Evolutionary conservation across 2,888 invertebrate species (phyloP).

Genomic region (Tenthredo mesomela): DNA sequence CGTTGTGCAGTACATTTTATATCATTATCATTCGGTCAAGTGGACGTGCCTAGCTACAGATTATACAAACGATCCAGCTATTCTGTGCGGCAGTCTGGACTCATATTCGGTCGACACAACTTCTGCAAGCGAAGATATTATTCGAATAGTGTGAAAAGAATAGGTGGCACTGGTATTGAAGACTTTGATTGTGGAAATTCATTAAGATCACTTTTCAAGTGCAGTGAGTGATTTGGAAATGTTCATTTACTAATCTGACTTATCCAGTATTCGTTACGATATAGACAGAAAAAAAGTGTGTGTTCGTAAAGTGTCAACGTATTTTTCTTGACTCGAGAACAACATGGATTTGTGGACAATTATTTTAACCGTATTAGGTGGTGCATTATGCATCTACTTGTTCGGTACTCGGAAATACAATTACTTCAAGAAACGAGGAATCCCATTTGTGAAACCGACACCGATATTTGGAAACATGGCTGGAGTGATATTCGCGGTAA

Average conservation of each 20-base stretch:
- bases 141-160: neutral
- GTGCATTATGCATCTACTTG: conserved; percentile 5
- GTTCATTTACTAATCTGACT: too few species aligned
- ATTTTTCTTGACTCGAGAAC: neutral
- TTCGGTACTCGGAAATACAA: conserved; percentile 55
- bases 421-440: conserved; percentile 62
- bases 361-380: conserved; percentile 10
- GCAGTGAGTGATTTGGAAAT: too few species aligned
- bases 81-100: neutral
- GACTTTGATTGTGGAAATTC: neutral
- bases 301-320: neutral
- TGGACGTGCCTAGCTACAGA: too few species aligned
- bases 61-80: too few species aligned
- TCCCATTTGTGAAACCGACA: conserved; percentile 56
- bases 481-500: conserved; percentile 52
- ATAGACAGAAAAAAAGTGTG: neutral
- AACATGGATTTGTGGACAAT: conserved; percentile 46
- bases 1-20: too few species aligned
- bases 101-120: neutral
- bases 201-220: too few species aligned
- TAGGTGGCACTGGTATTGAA: neutral
- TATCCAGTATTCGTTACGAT: too few species aligned
- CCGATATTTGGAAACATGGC: conserved; percentile 63
- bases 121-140: neutral
- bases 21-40: too few species aligned